Evolutionary conservation across 2,797 vertebrate species (phyloP).

Genomic region (Chaetodon trifasciatus): DNA sequence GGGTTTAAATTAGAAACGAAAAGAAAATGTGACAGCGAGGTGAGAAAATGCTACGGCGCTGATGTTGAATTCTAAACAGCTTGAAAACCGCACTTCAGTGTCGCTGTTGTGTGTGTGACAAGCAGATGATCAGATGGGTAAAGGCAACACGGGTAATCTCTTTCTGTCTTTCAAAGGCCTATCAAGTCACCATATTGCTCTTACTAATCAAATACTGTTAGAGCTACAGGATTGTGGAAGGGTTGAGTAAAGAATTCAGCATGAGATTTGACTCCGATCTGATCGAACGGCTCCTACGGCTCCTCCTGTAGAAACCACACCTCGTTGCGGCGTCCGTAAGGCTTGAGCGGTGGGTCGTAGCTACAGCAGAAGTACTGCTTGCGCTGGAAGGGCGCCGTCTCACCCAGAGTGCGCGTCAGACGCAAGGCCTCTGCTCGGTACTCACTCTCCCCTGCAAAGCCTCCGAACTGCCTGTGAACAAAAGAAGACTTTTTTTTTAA

Average conservation of each 20-base stretch:
- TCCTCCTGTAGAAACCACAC: constrained; percentile 93
- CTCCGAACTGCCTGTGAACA: constrained; percentile 90
- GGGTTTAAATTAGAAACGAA: neutral
- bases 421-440: constrained; percentile 88
- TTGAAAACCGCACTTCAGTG: constrained; percentile 12
- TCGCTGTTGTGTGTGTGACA: constrained; percentile 14
- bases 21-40: constrained; percentile 2
- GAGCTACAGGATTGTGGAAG: constrained; percentile 38
- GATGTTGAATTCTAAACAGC: constrained; percentile 7
- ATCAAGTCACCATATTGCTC: constrained; percentile 35
- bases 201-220: constrained; percentile 34
- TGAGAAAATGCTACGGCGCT: neutral
- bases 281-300: constrained; percentile 58
- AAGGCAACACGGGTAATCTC: constrained; percentile 60
- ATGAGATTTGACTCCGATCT: neutral
- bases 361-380: constrained; percentile 92
- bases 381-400: constrained; percentile 84
- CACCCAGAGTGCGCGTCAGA: constrained; percentile 88
- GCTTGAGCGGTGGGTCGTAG: constrained; percentile 93
- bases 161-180: constrained; percentile 29
- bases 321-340: constrained; percentile 92
- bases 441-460: constrained; percentile 91
- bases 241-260: constrained; percentile 23
- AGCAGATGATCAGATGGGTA: constrained; percentile 39
- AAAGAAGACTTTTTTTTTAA: neutral